A percentile compares a stretch with the other conserved stretches of the same genome.
These are phyloP conservation scores for Dione vanillae DNA, from an alignment of 2,888 invertebrate genomes.

Conservation along the genomic window DNA sequence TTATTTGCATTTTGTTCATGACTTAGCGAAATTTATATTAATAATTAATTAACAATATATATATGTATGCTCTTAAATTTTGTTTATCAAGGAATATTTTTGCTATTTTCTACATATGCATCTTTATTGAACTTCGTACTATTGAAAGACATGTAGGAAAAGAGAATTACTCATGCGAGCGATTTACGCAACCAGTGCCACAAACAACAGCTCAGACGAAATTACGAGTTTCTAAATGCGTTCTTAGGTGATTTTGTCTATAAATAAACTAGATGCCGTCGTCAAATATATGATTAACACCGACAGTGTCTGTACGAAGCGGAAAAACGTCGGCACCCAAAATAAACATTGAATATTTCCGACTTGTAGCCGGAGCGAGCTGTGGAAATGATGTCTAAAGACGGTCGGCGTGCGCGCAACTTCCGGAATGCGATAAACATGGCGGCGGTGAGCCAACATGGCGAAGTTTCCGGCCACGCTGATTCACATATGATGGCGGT, in stretches of 20 bases:
- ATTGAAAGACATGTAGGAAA: constrained; percentile 27
- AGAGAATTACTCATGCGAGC: constrained; percentile 37
- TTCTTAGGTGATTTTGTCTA: constrained; percentile 68
- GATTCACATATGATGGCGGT: constrained; percentile 77
- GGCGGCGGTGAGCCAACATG: constrained; percentile 79
- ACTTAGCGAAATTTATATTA: neutral
- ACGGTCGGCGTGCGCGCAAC: constrained; percentile 81
- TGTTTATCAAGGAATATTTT: neutral
- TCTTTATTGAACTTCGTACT: neutral
- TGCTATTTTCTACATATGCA: neutral
- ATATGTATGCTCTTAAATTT: neutral
- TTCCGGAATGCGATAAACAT: constrained; percentile 82
- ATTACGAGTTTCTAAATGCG: constrained; percentile 66
- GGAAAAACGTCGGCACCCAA: constrained; percentile 78
- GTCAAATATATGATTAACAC: constrained; percentile 78
- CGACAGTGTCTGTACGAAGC: constrained; percentile 75
- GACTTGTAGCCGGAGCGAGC: constrained; percentile 71
- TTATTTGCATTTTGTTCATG: constrained; percentile 16
- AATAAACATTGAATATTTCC: constrained; percentile 80
- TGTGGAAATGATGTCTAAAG: constrained; percentile 79
- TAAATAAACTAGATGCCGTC: constrained; percentile 71
- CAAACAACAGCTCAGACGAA: constrained; percentile 60
- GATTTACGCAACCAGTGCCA: constrained; percentile 47
- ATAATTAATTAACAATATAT: constrained; percentile 6
- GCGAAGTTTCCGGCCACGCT: constrained; percentile 81